Base-by-base conservation (phyloP, 2,113 vertebrate genomes). In the Ictidomys tridecemlineatus region DNA sequence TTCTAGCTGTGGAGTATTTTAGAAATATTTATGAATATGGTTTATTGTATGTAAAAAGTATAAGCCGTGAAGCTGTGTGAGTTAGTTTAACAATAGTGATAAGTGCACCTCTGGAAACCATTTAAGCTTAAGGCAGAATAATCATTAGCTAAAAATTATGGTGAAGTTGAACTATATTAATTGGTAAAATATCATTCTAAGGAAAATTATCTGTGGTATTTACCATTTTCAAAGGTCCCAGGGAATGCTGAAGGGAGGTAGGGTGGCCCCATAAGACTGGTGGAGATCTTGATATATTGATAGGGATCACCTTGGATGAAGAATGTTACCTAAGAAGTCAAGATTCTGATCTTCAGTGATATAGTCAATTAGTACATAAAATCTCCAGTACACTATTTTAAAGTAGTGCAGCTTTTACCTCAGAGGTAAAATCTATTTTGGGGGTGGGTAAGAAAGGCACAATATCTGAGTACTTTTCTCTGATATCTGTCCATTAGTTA, bases 91-190 rank as follows among this genome's bases (percentile, higher is more conserved):
- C 37, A 12, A 37, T 1, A n/a, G 69, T 13, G 32, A 22, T 4
- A 77, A 69, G 56, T 56, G 17, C 6, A 78, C 0, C 18, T 67
- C 37, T 72, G 28, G 22, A 78, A 88, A 58, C 16, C 22, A 80
- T n/a, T 89, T 91, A 79, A n/a, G 37, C 30, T 80, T 20, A 63
- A 80, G 13, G 11, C 10, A 93, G 24, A 80, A 67, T 72, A 91
- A 63, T 74, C n/a, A 51, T 65, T 76, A 89, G 32, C 9, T 69
- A 63, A 91, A 18, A 93, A 91, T 56, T 88, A 65, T 30, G 84
- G 24, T 84, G 37, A 84, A 39, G 12, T 65, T 51, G 1, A 73
- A 83, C 51, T 85, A n/a, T 37, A 70, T 10, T 74, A 28, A 79
- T 82, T 16, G 4, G 18, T 39, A 70, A 70, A 48, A 28, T 79